A percentile compares a stretch with the other conserved stretches of the same genome.
These are phyloP conservation scores for Heterotilapia buettikoferi DNA, from an alignment of 2,113 vertebrate genomes.

Conservation along the genomic window DNA sequence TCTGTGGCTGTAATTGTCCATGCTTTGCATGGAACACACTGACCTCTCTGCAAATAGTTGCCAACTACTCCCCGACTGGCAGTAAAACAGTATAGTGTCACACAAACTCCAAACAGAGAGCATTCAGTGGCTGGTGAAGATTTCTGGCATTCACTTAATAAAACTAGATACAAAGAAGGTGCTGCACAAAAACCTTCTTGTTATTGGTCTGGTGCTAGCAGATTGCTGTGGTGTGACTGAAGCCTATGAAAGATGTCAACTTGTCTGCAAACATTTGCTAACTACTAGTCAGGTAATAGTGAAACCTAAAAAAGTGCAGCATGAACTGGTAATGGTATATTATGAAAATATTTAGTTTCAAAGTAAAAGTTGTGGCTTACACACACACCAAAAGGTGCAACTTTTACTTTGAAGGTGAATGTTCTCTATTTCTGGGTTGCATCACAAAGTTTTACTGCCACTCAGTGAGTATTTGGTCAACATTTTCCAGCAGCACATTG, in stretches of 20 bases:
- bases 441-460: background rate
- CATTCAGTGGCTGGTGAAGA: fast-evolving
- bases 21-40: background rate
- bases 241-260: background rate
- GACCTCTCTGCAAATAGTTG: background rate
- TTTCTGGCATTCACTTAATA: background rate
- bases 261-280: background rate
- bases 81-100: background rate
- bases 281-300: background rate
- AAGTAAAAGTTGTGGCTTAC: background rate
- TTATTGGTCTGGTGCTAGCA: background rate
- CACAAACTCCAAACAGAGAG: background rate
- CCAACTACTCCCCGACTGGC: background rate
- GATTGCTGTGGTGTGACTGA: background rate
- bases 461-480: background rate
- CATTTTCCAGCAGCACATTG: background rate
- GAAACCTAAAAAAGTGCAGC: background rate
- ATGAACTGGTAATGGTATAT: background rate
- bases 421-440: background rate
- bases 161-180: background rate
- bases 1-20: background rate
- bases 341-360: background rate
- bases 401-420: background rate
- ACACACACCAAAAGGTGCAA: background rate
- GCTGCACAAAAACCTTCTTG: background rate